A percentile compares a stretch with the other conserved stretches of the same genome.
Conservation (phyloP, 1,140 invertebrate species). For the Anastrepha ludens region DNA sequence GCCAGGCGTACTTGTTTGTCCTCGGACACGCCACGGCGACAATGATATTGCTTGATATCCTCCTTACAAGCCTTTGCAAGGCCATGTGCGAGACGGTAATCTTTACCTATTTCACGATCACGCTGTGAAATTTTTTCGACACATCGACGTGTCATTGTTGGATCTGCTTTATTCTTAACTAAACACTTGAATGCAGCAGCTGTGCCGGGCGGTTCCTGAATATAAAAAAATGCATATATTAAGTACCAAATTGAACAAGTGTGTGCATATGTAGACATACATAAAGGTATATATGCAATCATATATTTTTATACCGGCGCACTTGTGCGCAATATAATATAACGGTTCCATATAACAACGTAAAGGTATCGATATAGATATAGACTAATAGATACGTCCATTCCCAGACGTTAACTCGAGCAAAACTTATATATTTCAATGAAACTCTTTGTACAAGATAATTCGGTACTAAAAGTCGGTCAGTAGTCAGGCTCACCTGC, state of each 20-base stretch:
- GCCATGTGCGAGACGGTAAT: conserved; percentile 93
- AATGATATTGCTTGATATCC: conserved; percentile 90
- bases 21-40: conserved; percentile 83
- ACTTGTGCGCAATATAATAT: not conserved
- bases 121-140: conserved; percentile 88
- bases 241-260: not conserved
- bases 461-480: too few species aligned
- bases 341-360: conserved; percentile 66
- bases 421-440: too few species aligned
- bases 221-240: not conserved
- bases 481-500: too few species aligned
- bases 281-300: not conserved
- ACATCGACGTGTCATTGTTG: conserved; percentile 82
- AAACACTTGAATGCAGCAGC: conserved; percentile 95
- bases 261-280: not conserved
- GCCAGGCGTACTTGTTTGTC: conserved; percentile 91
- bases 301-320: not conserved
- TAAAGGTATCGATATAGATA: too few species aligned
- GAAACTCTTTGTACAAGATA: too few species aligned
- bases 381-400: too few species aligned
- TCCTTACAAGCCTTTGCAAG: conserved; percentile 91
- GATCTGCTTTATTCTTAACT: conserved; percentile 88
- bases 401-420: too few species aligned
- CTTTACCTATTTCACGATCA: conserved; percentile 91
- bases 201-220: conserved; percentile 77